A percentile compares a stretch with the other conserved stretches of the same genome.
These are phyloP conservation scores for Archilochus colubris DNA, from an alignment of 2,113 vertebrate species.

Conservation along the genomic window DNA sequence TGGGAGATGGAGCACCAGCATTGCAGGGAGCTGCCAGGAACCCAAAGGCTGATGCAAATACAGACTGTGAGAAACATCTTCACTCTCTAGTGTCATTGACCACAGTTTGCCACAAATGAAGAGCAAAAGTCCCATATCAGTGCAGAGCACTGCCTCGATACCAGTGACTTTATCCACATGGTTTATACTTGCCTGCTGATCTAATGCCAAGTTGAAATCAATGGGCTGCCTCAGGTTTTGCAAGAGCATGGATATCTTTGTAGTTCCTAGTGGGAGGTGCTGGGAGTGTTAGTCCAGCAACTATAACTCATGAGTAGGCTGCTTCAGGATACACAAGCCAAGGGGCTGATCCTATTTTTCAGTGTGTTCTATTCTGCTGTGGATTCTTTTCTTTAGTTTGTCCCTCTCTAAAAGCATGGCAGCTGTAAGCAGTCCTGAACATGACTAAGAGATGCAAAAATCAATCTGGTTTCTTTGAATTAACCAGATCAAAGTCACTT, in stretches of 20 bases:
- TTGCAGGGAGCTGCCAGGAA: not conserved
- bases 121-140: not conserved
- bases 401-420: not conserved
- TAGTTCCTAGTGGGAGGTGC: not conserved
- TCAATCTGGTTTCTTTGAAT: not conserved
- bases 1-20: fast-evolving
- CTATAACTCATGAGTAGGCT: fast-evolving
- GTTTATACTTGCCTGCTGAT: fast-evolving
- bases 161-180: not conserved
- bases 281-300: not conserved
- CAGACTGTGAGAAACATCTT: fast-evolving
- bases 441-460: not conserved
- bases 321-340: not conserved
- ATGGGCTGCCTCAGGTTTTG: not conserved
- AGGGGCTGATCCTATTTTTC: not conserved
- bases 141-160: not conserved
- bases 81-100: not conserved
- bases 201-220: not conserved
- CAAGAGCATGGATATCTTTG: fast-evolving
- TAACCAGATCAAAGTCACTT: not conserved
- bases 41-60: not conserved
- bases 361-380: not conserved
- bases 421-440: not conserved
- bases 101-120: fast-evolving
- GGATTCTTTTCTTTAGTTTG: not conserved